A percentile compares a stretch with the other conserved stretches of the same genome.
phyloP scores from a whole-genome alignment of 2,797 vertebrate species.

The Gastrophryne carolinensis region DNA sequence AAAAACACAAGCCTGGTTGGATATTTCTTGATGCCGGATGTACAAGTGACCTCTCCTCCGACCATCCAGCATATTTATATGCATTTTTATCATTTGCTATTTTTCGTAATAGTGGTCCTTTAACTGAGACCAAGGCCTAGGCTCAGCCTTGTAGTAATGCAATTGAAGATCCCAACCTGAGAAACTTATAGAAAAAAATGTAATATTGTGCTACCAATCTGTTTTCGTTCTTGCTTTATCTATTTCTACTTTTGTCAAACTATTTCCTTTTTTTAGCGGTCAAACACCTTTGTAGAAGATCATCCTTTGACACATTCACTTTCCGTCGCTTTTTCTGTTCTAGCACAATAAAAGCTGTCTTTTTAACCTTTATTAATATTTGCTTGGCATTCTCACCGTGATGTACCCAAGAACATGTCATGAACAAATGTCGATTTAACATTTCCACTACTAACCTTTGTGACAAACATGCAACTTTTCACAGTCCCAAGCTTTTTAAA shows the following conservation, averaged over 20 bases:
- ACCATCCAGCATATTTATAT: no score
- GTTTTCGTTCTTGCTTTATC: not conserved
- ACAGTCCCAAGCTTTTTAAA: slow-evolving; percentile 16
- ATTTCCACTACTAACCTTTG: slow-evolving; percentile 56
- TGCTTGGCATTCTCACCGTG: slow-evolving; percentile 64
- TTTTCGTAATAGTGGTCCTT: no score
- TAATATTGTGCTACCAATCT: no score
- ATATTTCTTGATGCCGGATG: no score
- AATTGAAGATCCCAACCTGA: no score
- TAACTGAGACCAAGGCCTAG: no score
- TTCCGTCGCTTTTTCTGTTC: slow-evolving; percentile 62
- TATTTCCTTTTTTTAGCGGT: not conserved
- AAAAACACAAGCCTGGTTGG: no score
- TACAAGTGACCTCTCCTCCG: no score
- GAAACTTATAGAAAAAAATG: no score
- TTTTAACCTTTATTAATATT: slow-evolving; percentile 67
- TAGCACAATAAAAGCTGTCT: slow-evolving; percentile 61
- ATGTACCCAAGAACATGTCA: slow-evolving; percentile 53
- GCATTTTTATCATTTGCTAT: no score
- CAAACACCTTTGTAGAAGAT: not conserved
- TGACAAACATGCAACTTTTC: slow-evolving; percentile 46
- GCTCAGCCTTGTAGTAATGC: no score
- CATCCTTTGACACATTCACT: slow-evolving; percentile 46
- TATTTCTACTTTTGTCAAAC: not conserved
- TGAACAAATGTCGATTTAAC: slow-evolving; percentile 60